These are phyloP conservation scores for Idaea dimidiata DNA, from an alignment of 2,888 invertebrate species.

Conservation along the genomic window DNA sequence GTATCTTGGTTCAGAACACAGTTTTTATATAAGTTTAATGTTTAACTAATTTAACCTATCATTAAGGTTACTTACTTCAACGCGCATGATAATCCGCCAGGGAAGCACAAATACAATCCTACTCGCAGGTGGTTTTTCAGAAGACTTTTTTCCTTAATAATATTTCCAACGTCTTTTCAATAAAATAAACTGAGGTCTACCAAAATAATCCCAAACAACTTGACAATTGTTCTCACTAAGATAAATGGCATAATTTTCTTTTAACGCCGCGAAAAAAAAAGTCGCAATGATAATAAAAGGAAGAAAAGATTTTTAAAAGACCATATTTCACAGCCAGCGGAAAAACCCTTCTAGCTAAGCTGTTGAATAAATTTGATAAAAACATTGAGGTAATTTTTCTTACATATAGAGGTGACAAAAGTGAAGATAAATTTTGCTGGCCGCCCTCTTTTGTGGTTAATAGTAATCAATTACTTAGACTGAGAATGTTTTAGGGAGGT, in stretches of 20 bases:
- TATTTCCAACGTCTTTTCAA: not conserved
- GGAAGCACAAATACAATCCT: no score
- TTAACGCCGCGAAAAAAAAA: constrained; percentile 61
- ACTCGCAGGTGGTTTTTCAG: not conserved
- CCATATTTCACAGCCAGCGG: constrained; percentile 58
- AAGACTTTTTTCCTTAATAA: not conserved
- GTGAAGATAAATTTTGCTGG: no score
- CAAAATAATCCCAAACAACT: not conserved
- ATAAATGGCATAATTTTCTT: constrained; percentile 70
- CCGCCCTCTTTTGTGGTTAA: no score
- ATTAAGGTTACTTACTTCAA: no score
- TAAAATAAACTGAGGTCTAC: not conserved
- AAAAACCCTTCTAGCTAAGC: constrained; percentile 47
- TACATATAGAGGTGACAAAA: no score
- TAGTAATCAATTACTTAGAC: no score
- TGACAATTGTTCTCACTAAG: constrained; percentile 30
- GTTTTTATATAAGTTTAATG: no score
- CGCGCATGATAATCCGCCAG: no score
- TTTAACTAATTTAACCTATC: no score
- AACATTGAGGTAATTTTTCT: no score
- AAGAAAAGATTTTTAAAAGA: constrained; percentile 70
- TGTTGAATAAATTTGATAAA: not conserved
- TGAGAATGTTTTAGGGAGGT: no score
- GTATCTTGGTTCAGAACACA: no score
- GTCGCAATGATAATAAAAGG: constrained; percentile 64